Evolutionary conservation across 2,888 invertebrate species (phyloP).

Genomic region (Neuroscelio doddi): DNA sequence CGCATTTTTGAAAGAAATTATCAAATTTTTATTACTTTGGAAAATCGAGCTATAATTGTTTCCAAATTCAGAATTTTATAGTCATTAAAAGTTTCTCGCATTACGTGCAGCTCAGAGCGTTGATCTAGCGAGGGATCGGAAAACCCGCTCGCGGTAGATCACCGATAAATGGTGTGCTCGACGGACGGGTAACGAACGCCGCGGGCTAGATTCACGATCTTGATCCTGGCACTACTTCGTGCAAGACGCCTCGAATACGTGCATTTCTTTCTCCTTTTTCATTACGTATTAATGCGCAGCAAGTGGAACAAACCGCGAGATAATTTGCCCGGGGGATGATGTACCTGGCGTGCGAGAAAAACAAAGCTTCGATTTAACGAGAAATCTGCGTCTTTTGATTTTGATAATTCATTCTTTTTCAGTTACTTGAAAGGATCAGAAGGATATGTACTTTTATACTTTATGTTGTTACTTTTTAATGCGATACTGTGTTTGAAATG

Average conservation of each 20-base stretch:
- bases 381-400: conserved; percentile 33
- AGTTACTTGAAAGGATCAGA: too few species aligned
- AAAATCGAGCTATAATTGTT: too few species aligned
- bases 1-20: background rate
- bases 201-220: conserved; percentile 58
- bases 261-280: conserved; percentile 50
- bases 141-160: conserved; percentile 61
- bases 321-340: conserved; percentile 53
- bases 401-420: too few species aligned
- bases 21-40: too few species aligned
- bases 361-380: conserved; percentile 27
- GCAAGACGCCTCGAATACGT: conserved; percentile 52
- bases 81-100: conserved; percentile 23
- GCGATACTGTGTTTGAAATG: too few species aligned
- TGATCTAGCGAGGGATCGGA: conserved; percentile 55
- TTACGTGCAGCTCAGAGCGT: conserved; percentile 42
- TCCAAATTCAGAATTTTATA: conserved; percentile 16
- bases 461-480: too few species aligned
- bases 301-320: conserved; percentile 53
- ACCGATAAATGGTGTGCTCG: conserved; percentile 62
- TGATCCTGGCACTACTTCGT: conserved; percentile 59
- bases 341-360: conserved; percentile 43
- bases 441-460: too few species aligned
- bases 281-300: conserved; percentile 52
- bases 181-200: conserved; percentile 55